Percentiles rank a stretch among this genome's conserved stretches.
Evolutionary conservation across 2,888 invertebrate species (phyloP).

Genomic region (Drosophila kambysellisi): DNA sequence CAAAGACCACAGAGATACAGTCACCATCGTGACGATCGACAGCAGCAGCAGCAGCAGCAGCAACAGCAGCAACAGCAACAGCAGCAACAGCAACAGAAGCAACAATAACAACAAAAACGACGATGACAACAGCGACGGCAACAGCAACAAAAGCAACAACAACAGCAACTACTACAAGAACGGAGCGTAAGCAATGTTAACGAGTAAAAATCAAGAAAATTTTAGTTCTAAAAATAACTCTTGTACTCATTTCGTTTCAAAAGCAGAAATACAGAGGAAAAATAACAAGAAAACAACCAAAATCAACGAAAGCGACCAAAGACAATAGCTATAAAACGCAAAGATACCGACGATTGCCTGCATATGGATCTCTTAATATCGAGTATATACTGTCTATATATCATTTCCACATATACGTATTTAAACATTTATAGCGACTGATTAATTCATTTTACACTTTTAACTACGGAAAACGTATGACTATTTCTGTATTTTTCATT

Average conservation of each 20-base stretch:
- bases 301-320: slow-evolving; percentile 56
- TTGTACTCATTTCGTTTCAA: slow-evolving; percentile 74
- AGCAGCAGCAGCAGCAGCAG: slow-evolving; percentile 31
- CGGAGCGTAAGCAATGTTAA: slow-evolving; percentile 77
- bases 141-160: slow-evolving; percentile 8
- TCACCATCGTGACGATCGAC: slow-evolving; percentile 55
- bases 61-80: slow-evolving; percentile 20
- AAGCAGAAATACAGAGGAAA: slow-evolving; percentile 48
- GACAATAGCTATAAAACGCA: slow-evolving; percentile 74
- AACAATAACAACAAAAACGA: slow-evolving; percentile 1
- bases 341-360: slow-evolving; percentile 54
- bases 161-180: slow-evolving; percentile 58
- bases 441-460: background rate
- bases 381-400: slow-evolving; percentile 1
- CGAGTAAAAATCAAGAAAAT: slow-evolving; percentile 79
- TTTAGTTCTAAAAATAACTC: slow-evolving; percentile 80
- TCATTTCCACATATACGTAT: background rate
- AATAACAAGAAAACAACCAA: slow-evolving; percentile 49
- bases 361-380: slow-evolving; percentile 4
- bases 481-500: background rate
- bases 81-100: slow-evolving; percentile 15
- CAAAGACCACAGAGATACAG: slow-evolving; percentile 45
- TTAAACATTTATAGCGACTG: background rate
- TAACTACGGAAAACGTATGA: slow-evolving; percentile 1
- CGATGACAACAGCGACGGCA: slow-evolving; percentile 1